Base-by-base conservation (phyloP, 2,888 invertebrate genomes). In the Anticlea derivata region DNA sequence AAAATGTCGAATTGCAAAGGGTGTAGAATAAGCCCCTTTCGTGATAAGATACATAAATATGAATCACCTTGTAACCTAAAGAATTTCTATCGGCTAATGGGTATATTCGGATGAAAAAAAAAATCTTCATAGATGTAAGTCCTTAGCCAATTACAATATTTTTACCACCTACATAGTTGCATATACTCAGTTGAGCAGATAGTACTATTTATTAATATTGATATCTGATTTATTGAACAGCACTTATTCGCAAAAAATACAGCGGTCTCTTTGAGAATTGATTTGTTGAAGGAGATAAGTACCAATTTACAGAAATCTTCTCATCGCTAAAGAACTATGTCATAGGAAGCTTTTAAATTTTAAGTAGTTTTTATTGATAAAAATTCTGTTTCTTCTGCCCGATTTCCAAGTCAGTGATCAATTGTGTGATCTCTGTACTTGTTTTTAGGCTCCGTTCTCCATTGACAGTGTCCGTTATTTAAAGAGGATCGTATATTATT, bases 401-500 rank as follows among this genome's bases (percentile, higher is more conserved):
- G 55, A 58, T 69, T 71, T 60, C 61, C 50, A 61, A 61, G 69
- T 72, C 63, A 60, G 63, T 49, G 63, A 72, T 76, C 75, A 73
- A 76, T 74, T 70, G 53, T 66, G 50, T 39, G 49, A 60, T 61
- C 65, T 69, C 63, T 65, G 62, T 64, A 58, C 59, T 64, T 66
- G 58, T 70, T 73, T 70, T 73, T 69, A 69, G 66, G 63, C 47
- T 63, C 69, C 77, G 77, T 80, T 81, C 77, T 77, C 75, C 65
- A 37, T 56, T 58, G 58, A 67, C 54, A 62, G 22, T 47, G 52
- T 50, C 48, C 43, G 50, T 61, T 69, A 69, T 68, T 74, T 74
- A 70, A 76, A 75, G 67, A 68, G 68, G 69, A 69, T 72, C 65
- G 74, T 74, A 77, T 80, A 75, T 74, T 64, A 61, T 70, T 78